Percentiles rank a stretch among this genome's conserved stretches.
Conservation (phyloP, 2,888 invertebrate species). For the Hyposoter didymator region DNA sequence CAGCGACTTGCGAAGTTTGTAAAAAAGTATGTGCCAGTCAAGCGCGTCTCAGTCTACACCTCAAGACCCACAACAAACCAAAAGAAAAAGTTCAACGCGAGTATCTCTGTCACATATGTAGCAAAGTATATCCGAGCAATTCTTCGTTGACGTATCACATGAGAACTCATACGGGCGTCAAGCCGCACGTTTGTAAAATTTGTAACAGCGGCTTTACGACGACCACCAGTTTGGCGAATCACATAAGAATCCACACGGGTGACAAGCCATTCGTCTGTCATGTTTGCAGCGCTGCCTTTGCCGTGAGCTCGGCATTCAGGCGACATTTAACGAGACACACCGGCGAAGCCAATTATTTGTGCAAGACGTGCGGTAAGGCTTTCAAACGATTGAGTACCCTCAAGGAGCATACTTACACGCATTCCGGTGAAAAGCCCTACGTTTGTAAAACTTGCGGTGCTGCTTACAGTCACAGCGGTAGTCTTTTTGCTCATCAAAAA, state of each 20-base stretch:
- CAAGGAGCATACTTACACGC: constrained; percentile 83
- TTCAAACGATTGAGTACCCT: constrained; percentile 83
- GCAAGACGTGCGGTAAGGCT: constrained; percentile 82
- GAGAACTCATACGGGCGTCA: constrained; percentile 83
- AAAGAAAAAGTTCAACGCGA: constrained; percentile 82
- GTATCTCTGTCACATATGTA: constrained; percentile 83
- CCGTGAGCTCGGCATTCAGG: constrained; percentile 82
- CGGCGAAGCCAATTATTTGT: constrained; percentile 83
- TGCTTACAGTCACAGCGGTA: constrained; percentile 83
- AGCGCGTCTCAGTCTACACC: constrained; percentile 81
- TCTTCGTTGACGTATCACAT: constrained; percentile 83
- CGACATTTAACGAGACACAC: constrained; percentile 82
- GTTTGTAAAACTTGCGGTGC: constrained; percentile 83
- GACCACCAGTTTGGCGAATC: constrained; percentile 82
- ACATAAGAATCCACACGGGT: constrained; percentile 82
- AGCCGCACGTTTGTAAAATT: constrained; percentile 83
- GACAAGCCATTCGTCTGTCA: constrained; percentile 83
- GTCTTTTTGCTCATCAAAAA: constrained; percentile 83
- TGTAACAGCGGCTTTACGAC: constrained; percentile 83
- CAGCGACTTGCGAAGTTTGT: constrained; percentile 81
- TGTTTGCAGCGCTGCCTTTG: constrained; percentile 83
- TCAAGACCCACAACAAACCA: constrained; percentile 82
- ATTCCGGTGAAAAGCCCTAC: constrained; percentile 83
- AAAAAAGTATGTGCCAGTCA: constrained; percentile 82
- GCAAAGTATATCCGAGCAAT: constrained; percentile 83